Conservation (phyloP, 1,140 invertebrate genomes). For the Andricus grossulariae region DNA sequence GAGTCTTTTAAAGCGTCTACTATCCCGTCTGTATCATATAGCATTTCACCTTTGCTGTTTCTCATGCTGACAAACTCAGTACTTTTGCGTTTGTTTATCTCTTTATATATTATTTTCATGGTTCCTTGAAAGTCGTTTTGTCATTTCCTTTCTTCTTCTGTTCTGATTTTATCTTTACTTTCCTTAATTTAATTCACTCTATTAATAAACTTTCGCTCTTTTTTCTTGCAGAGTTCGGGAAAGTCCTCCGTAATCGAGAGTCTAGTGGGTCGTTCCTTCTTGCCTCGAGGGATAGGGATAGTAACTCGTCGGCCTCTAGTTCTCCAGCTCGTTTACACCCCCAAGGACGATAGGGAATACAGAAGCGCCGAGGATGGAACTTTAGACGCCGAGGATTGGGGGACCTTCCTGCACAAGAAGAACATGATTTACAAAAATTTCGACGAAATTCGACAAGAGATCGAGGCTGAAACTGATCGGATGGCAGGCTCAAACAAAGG, state of each 20-base stretch:
- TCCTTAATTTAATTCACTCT: not conserved
- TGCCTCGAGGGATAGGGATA: constrained; percentile 97
- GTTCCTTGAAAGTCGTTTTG: too few species aligned
- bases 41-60: too few species aligned
- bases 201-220: constrained; percentile 32
- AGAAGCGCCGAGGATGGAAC: constrained; percentile 91
- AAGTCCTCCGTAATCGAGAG: constrained; percentile 99
- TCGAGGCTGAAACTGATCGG: constrained; percentile 94
- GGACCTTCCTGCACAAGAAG: constrained; percentile 95
- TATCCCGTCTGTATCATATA: too few species aligned
- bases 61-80: too few species aligned
- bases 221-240: constrained; percentile 91
- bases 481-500: constrained; percentile 97
- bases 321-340: constrained; percentile 94
- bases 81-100: too few species aligned
- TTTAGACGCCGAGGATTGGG: constrained; percentile 95
- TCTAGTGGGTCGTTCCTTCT: constrained; percentile 97
- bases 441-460: constrained; percentile 93
- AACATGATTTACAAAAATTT: constrained; percentile 95
- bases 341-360: constrained; percentile 91
- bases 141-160: too few species aligned
- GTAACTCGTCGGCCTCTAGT: constrained; percentile 96
- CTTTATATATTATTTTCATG: too few species aligned
- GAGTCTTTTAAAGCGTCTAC: too few species aligned
- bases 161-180: too few species aligned